Evolutionary conservation across 2,888 invertebrate species (phyloP).

Genomic region (Nebria salina): DNA sequence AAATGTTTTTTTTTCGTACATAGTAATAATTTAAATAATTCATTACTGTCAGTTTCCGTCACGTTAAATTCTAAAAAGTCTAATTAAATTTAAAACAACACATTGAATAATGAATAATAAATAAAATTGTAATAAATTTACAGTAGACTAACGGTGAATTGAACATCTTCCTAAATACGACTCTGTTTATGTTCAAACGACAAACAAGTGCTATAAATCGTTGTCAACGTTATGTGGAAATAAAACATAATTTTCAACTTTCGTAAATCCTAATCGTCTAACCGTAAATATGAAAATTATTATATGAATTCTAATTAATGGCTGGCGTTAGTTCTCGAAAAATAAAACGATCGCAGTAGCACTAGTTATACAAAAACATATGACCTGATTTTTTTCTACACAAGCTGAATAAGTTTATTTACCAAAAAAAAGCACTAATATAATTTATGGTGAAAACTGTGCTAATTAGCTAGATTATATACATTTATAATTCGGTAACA

Average conservation of each 20-base stretch:
- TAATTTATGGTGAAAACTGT: neutral
- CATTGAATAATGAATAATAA: neutral
- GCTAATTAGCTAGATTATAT: neutral
- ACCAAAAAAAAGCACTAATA: neutral
- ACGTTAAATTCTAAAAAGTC: neutral
- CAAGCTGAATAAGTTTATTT: neutral
- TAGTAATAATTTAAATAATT: no score
- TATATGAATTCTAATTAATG: conserved; percentile 17
- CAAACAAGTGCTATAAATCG: conserved; percentile 19
- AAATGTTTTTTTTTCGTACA: no score
- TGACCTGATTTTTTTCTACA: neutral
- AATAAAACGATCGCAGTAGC: neutral
- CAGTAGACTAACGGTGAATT: neutral
- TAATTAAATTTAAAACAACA: neutral
- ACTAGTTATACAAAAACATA: neutral
- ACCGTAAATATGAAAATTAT: conserved; percentile 21
- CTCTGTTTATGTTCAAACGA: neutral
- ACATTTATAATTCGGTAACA: neutral
- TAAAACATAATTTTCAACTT: conserved; percentile 6
- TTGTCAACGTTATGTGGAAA: conserved; percentile 7
- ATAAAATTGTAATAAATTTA: neutral
- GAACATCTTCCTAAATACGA: neutral
- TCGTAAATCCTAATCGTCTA: conserved; percentile 8
- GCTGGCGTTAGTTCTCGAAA: neutral
- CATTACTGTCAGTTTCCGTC: neutral